Conservation (phyloP, 2,888 invertebrate genomes). For the Heterodera filipjevi region DNA sequence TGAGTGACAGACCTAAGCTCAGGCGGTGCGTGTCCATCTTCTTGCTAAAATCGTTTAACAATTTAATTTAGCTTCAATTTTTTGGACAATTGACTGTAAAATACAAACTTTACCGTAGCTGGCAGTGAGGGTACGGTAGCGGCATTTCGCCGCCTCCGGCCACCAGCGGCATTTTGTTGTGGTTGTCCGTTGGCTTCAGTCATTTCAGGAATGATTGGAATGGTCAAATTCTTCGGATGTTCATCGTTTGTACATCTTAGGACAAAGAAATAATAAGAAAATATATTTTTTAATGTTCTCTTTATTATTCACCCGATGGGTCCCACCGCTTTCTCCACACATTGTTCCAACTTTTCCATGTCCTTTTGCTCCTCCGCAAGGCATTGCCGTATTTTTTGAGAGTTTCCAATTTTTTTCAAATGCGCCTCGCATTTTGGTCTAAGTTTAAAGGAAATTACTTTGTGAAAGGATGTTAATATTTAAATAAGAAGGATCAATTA, state of each 20-base stretch:
- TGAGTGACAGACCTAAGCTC: conserved; percentile 22
- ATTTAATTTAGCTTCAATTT: conserved; percentile 18
- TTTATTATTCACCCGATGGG: conserved; percentile 10
- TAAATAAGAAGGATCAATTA: too few relatives aligned
- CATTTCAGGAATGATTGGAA: conserved; percentile 60
- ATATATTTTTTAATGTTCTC: neutral
- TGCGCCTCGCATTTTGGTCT: conserved; percentile 54
- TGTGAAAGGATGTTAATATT: too few relatives aligned
- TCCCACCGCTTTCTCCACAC: conserved; percentile 55
- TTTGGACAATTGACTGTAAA: neutral
- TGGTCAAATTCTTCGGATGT: conserved; percentile 58
- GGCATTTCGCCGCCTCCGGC: neutral
- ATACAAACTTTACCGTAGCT: conserved; percentile 26
- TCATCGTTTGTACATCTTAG: conserved; percentile 58
- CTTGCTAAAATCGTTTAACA: conserved; percentile 34
- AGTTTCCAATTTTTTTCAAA: conserved; percentile 56
- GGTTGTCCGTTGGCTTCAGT: conserved; percentile 37
- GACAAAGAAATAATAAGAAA: neutral
- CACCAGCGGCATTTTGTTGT: neutral
- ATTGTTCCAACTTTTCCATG: conserved; percentile 56
- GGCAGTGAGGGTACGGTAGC: conserved; percentile 19
- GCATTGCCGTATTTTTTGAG: conserved; percentile 56
- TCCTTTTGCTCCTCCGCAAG: conserved; percentile 56
- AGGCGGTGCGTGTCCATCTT: conserved; percentile 38
- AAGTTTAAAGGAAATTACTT: too few relatives aligned